Evolutionary conservation across 2,797 vertebrate genomes (phyloP), one percentile per base, ranked within the genome.

Genomic region (Alouatta caraya): DNA sequence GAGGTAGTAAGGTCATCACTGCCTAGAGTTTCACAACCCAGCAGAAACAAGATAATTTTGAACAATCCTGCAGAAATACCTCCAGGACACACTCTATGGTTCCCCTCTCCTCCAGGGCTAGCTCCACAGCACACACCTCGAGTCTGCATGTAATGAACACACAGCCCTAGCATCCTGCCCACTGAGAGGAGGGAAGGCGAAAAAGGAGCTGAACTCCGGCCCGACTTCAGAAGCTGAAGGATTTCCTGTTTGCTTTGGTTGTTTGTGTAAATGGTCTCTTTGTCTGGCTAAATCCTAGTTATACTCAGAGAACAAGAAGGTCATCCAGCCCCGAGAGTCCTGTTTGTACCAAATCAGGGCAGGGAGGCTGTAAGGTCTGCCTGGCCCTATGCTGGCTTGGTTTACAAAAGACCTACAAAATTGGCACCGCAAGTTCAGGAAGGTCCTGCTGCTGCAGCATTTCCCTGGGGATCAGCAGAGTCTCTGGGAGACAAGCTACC

Each of bases 71-170:
- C 12, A 86, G 15, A 89, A 93, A 59, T 5, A 52, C 46, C 76
- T n/a, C 46, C 19, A 5, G 10, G 37, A 30, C 10, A 37, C 2
- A 42, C 15, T 24, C 39, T 22, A 12, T 2, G 21, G 28, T 17
- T n/a, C 4, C 19, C 28, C 75, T 44, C 39, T 2, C 28, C 3
- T 33, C 0, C 46, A 90, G 96, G n/a, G 24, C 37, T 22, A 5
- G n/a, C 33, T 0, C 11, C 8, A 26, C 26, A 2, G 8, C 1
- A 24, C 22, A 37, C 2, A 44, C 0, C 48, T 33, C 0, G 7
- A 17, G 50, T 42, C 90, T 55, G 19, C 26, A 33, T 1, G 10
- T 9, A 28, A 76, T 33, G 22, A 19, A 21, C 2, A 6, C 0
- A 13, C 28, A 70, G 4, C 83, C 37, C 75, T 50, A 5, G 37